phyloP scores from a whole-genome alignment of 2,113 vertebrate species.

The Corythornis vintsioides region DNA sequence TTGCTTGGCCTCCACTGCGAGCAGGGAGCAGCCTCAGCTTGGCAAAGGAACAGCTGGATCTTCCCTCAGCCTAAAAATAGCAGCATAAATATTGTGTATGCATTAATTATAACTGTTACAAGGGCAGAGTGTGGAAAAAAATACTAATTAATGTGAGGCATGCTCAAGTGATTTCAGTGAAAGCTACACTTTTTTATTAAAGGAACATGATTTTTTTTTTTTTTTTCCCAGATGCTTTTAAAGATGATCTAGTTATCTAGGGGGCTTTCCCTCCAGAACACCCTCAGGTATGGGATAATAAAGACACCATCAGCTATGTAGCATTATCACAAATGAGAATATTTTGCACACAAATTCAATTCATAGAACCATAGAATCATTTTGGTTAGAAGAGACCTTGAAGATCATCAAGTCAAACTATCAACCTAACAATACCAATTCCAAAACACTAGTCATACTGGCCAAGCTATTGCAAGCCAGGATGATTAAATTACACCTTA shows the following conservation, averaged over 20 bases:
- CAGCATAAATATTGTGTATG: background rate
- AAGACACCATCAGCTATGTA: background rate
- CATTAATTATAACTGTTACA: slow-evolving; percentile 6
- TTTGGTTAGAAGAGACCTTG: background rate
- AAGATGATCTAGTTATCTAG: background rate
- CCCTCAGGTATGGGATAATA: background rate
- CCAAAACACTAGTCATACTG: background rate
- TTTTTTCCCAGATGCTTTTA: background rate
- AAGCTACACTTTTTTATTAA: background rate
- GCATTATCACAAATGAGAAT: background rate
- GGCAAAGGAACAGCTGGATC: slow-evolving; percentile 9
- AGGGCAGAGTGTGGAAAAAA: background rate
- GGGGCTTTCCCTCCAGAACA: background rate
- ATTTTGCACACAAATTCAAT: background rate
- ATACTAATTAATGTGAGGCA: background rate
- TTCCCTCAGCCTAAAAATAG: slow-evolving; percentile 24
- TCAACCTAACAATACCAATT: background rate
- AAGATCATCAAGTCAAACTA: background rate
- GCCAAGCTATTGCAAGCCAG: background rate
- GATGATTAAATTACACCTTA: background rate
- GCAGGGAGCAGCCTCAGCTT: background rate
- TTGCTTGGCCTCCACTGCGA: rapidly evolving
- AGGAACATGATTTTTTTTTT: background rate
- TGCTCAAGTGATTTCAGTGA: background rate
- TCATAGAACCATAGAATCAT: background rate